These are phyloP conservation scores for Glomeris maerens DNA, from an alignment of 1,140 invertebrate genomes.

Conservation along the genomic window DNA sequence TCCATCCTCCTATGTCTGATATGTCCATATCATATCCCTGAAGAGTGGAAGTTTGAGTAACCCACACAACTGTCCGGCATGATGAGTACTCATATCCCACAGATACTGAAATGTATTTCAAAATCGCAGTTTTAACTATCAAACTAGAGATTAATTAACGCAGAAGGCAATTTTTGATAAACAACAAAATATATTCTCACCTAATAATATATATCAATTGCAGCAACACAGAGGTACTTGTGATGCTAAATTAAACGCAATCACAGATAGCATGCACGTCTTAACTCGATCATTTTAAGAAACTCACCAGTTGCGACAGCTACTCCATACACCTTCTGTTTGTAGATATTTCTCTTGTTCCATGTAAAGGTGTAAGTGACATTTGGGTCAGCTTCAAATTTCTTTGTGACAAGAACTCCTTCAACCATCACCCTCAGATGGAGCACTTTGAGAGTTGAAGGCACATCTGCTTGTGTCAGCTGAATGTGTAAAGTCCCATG, in stretches of 20 bases:
- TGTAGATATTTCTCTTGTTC: constrained; percentile 94
- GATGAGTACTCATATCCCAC: constrained; percentile 89
- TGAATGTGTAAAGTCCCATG: constrained; percentile 81
- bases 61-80: constrained; percentile 79
- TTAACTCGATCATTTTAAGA: not conserved
- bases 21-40: constrained; percentile 96
- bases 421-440: constrained; percentile 63
- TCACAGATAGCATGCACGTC: no score
- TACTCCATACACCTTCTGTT: constrained; percentile 85
- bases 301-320: constrained; percentile 45
- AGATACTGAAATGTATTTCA: constrained; percentile 28
- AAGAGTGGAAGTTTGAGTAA: constrained; percentile 77
- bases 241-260: not conserved
- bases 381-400: constrained; percentile 88
- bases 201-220: no score
- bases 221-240: not conserved
- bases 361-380: constrained; percentile 89
- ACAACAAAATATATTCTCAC: no score
- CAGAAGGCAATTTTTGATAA: constrained; percentile 33
- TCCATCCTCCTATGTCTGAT: constrained; percentile 93
- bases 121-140: no score
- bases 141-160: no score
- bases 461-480: constrained; percentile 63
- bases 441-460: constrained; percentile 64
- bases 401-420: constrained; percentile 75